These are phyloP conservation scores for Cataglyphis rosenhaueri DNA, from an alignment of 2,888 invertebrate genomes.

Conservation along the genomic window DNA sequence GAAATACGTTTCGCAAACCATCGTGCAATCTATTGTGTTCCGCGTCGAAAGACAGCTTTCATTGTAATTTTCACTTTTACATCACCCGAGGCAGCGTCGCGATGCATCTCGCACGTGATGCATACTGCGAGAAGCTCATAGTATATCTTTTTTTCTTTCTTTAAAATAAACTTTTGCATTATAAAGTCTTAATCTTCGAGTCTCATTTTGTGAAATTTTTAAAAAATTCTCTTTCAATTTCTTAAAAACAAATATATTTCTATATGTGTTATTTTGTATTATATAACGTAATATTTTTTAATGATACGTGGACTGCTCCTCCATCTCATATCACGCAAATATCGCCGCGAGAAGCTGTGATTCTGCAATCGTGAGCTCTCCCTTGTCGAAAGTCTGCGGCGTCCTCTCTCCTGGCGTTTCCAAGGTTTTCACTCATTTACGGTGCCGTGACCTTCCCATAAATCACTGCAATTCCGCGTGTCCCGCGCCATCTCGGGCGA, in stretches of 20 bases:
- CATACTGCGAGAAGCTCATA: neutral
- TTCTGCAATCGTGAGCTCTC: neutral
- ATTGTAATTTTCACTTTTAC: slow-evolving; percentile 58
- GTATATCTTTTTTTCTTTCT: slow-evolving; percentile 16
- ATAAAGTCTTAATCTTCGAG: neutral
- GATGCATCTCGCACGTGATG: neutral
- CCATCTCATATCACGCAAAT: neutral
- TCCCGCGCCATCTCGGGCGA: slow-evolving; percentile 37
- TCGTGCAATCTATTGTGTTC: slow-evolving; percentile 51
- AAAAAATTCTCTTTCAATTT: neutral
- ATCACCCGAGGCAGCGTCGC: neutral
- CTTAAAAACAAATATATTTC: neutral
- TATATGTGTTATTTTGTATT: no score
- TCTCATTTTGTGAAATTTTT: neutral
- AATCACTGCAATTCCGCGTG: slow-evolving; percentile 58
- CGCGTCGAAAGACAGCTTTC: slow-evolving; percentile 50
- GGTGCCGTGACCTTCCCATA: slow-evolving; percentile 56
- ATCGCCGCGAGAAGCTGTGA: slow-evolving; percentile 3
- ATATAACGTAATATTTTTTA: neutral
- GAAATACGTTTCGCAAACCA: slow-evolving; percentile 60
- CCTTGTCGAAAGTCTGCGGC: neutral
- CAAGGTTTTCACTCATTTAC: slow-evolving; percentile 59
- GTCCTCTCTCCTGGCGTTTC: slow-evolving; percentile 25
- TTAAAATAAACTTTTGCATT: neutral
- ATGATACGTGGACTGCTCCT: neutral